A percentile compares a stretch with the other conserved stretches of the same genome.
These are phyloP conservation scores for Fabriciana adippe DNA, from an alignment of 2,888 invertebrate species.

Conservation along the genomic window DNA sequence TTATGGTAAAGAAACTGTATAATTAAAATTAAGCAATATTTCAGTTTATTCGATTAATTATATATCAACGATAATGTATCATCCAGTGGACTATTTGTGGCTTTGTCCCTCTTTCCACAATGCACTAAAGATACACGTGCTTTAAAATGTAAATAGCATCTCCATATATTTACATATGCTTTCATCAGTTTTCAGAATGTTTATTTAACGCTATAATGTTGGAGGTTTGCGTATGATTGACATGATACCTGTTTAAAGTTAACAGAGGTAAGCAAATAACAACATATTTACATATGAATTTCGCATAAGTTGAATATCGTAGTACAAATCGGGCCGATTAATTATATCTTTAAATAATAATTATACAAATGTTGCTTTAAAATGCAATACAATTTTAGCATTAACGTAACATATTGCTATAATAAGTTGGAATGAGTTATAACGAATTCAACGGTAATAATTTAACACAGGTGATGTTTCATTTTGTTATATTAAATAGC, in stretches of 20 bases:
- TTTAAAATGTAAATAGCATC: slow-evolving; percentile 8
- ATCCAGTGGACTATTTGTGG: slow-evolving; percentile 1
- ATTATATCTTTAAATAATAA: not conserved
- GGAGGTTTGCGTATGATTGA: slow-evolving; percentile 12
- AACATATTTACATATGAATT: slow-evolving; percentile 7
- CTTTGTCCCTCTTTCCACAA: slow-evolving; percentile 2
- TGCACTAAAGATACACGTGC: slow-evolving; percentile 3
- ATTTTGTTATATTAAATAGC: not conserved
- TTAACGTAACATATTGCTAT: too few species aligned
- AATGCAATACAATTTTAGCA: not conserved
- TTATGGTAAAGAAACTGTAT: too few species aligned
- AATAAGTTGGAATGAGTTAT: slow-evolving; percentile 1
- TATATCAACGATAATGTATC: not conserved
- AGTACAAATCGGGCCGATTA: not conserved
- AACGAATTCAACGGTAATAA: not conserved
- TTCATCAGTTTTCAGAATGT: slow-evolving; percentile 11
- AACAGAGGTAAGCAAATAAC: slow-evolving; percentile 1
- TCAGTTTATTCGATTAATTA: not conserved
- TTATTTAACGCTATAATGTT: slow-evolving; percentile 11
- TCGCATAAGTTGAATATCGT: not conserved
- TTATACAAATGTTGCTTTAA: not conserved
- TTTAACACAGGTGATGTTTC: slow-evolving; percentile 8
- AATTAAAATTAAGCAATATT: not conserved
- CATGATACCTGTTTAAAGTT: slow-evolving; percentile 12
- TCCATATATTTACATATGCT: slow-evolving; percentile 16